Percentiles rank a stretch among this genome's conserved stretches.
These are phyloP conservation scores for Chroicocephalus ridibundus DNA, from an alignment of 2,113 vertebrate genomes.

Conservation along the genomic window DNA sequence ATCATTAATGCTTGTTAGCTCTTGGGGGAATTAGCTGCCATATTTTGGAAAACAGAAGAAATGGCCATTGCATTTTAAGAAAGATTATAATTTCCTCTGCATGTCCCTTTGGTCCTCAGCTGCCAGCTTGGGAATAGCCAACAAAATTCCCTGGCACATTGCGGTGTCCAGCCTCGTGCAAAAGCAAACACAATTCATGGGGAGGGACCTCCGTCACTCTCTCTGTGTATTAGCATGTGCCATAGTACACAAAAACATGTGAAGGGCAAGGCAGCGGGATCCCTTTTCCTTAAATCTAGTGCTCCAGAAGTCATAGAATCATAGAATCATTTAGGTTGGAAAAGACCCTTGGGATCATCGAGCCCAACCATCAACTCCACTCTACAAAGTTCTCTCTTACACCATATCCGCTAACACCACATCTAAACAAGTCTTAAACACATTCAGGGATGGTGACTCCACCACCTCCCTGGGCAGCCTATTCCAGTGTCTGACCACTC, in stretches of 20 bases:
- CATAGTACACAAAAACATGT: neutral
- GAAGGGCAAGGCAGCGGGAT: neutral
- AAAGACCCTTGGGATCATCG: too few species aligned
- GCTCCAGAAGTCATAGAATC: neutral
- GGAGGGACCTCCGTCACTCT: too few species aligned
- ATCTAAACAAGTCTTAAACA: too few species aligned
- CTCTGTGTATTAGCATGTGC: neutral
- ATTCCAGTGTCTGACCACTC: too few species aligned
- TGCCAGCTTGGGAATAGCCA: neutral
- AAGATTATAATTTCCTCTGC: neutral
- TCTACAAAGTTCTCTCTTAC: too few species aligned
- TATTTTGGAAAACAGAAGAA: neutral
- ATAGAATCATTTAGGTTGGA: too few species aligned
- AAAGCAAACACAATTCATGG: neutral
- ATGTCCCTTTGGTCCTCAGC: neutral
- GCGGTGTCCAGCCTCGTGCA: neutral
- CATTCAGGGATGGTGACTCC: too few species aligned
- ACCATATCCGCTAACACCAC: too few species aligned
- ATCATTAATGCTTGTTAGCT: neutral
- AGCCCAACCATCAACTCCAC: too few species aligned
- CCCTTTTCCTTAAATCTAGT: neutral
- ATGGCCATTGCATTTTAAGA: neutral
- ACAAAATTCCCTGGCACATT: neutral
- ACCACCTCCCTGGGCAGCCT: too few species aligned
- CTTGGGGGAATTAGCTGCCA: neutral